Evolutionary conservation across 2,113 vertebrate genomes (phyloP), one percentile per base, ranked within the genome.

Genomic region (Bettongia penicillata): DNA sequence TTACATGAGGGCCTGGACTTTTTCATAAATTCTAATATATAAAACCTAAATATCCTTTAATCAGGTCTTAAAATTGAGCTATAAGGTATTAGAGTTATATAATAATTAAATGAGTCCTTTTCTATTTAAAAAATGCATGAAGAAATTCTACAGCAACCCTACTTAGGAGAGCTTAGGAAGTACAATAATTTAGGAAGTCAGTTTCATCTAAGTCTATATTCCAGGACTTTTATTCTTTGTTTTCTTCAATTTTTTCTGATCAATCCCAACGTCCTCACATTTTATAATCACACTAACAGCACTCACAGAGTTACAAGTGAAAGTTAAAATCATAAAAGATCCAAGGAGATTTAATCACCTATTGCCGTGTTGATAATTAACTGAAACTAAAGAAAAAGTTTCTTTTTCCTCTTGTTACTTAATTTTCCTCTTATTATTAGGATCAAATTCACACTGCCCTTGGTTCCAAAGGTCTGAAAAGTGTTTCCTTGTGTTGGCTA

Each of bases 151-250:
- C 9, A 61, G 57, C 10, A 61, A 61, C 28, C 10, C 28, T 50
- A 96, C 52, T 37, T n/a, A 50, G 84, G 93, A 95, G 31, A 53
- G 90, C 77, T 93, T 48, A 91, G 43, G 28, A 91, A 12, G 68
- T n/a, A 90, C 84, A 53, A 91, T 49, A 94, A 91, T 91, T 91
- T 91, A 95, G 47, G 16, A 96, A 93, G 47, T 23, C 77, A 93
- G 50, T 93, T 91, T 50, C 93, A 93, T 37, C 90, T 94, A 90
- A 89, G 96, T 91, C 92, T 92, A 91, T 6, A 93, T 26, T 94
- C 14, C 51, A 92, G 8, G 23, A 96, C 31, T 89, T 92, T 31
- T 37, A 91, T 77, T 47, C 43, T 91, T 91, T 94, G 37, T 95
- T 96, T 95, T 28, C 23, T 96, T 57, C 25, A 77, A 68, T 93